A percentile compares a stretch with the other conserved stretches of the same genome.
phyloP scores from a whole-genome alignment of 1,140 invertebrate species.

The Mya arenaria region DNA sequence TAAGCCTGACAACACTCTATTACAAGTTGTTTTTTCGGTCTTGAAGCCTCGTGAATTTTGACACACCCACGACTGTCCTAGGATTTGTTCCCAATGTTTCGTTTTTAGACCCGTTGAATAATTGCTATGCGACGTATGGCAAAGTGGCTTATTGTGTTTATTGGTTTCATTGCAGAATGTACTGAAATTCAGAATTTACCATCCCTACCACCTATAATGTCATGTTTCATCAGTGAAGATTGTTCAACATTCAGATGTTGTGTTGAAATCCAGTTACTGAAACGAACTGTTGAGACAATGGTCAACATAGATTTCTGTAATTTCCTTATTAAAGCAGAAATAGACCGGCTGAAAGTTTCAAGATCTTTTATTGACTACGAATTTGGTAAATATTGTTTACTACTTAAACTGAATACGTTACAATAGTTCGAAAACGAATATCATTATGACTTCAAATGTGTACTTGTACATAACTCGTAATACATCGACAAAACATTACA shows the following conservation, averaged over 20 bases:
- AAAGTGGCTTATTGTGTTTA: neutral
- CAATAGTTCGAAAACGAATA: no score
- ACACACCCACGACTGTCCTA: neutral
- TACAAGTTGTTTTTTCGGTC: no score
- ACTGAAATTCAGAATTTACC: neutral
- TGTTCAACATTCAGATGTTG: constrained; percentile 3
- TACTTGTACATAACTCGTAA: no score
- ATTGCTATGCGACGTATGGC: neutral
- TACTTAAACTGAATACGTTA: no score
- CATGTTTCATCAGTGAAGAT: neutral
- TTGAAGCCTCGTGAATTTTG: neutral
- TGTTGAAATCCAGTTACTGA: neutral
- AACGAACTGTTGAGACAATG: constrained; percentile 16
- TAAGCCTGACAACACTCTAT: no score
- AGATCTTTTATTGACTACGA: no score
- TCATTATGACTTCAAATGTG: no score
- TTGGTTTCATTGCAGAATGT: neutral
- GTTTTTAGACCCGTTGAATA: neutral
- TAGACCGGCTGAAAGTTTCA: no score
- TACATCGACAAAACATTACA: no score
- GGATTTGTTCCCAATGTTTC: neutral
- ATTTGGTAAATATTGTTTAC: no score
- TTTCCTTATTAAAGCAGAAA: no score
- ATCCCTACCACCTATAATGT: neutral
- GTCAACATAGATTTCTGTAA: no score